Conservation (phyloP, 2,888 invertebrate genomes). For the Tipula confusa region DNA sequence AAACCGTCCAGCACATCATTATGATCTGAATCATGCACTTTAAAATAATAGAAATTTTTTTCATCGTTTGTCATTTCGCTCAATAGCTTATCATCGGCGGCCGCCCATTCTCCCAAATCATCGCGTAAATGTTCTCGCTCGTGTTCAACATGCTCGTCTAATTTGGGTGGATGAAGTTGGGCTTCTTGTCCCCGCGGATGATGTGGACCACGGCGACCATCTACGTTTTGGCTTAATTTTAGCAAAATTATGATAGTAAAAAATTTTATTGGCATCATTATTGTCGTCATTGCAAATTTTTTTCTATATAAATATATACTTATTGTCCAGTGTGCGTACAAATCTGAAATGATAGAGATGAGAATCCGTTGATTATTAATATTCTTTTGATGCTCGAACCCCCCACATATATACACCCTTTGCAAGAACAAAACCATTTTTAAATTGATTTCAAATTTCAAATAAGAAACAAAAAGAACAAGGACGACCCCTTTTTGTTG, state of each 20-base stretch:
- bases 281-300: background rate
- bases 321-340: background rate
- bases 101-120: slow-evolving; percentile 63
- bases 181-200: slow-evolving; percentile 56
- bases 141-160: slow-evolving; percentile 66
- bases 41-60: slow-evolving; percentile 50
- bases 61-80: slow-evolving; percentile 79
- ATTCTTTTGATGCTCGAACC: background rate
- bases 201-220: slow-evolving; percentile 57
- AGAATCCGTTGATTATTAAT: background rate
- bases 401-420: background rate
- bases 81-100: slow-evolving; percentile 56
- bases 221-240: background rate
- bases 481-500: slow-evolving; percentile 13
- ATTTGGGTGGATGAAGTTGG: slow-evolving; percentile 57
- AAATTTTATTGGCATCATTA: background rate
- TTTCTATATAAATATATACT: no score
- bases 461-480: slow-evolving; percentile 20
- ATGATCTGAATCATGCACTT: slow-evolving; percentile 81
- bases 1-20: slow-evolving; percentile 85
- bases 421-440: no score
- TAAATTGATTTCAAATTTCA: slow-evolving; percentile 5
- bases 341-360: background rate
- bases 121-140: slow-evolving; percentile 78
- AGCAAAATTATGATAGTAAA: background rate